Percentiles rank a stretch among this genome's conserved stretches.
These are phyloP conservation scores for Orthosia cruda DNA, from an alignment of 2,888 invertebrate genomes.

Conservation along the genomic window DNA sequence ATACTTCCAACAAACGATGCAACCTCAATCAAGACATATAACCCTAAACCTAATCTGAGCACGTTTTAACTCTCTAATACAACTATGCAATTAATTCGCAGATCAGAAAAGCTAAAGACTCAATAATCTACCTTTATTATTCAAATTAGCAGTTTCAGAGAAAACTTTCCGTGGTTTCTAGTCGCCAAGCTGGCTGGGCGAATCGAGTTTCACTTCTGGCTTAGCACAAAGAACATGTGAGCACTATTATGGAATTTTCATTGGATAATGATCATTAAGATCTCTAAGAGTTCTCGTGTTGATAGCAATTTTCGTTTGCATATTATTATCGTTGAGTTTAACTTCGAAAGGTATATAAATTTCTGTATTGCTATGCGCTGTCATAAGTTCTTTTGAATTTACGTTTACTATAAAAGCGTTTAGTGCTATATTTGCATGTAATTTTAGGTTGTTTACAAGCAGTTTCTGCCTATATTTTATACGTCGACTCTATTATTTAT, in stretches of 20 bases:
- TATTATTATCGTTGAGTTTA: not conserved
- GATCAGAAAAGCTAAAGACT: slow-evolving; percentile 49
- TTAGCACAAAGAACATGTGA: slow-evolving; percentile 17
- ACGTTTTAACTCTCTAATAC: slow-evolving; percentile 28
- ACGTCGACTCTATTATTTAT: not conserved
- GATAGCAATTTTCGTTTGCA: slow-evolving; percentile 27
- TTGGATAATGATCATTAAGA: slow-evolving; percentile 30
- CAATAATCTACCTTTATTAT: slow-evolving; percentile 55
- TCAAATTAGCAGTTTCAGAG: slow-evolving; percentile 51
- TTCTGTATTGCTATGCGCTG: not conserved
- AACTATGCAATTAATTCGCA: slow-evolving; percentile 44
- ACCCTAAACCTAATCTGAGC: slow-evolving; percentile 1
- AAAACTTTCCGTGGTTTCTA: slow-evolving; percentile 57
- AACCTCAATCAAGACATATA: not conserved
- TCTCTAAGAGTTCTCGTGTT: slow-evolving; percentile 3
- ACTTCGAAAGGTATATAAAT: slow-evolving; percentile 1
- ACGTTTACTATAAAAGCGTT: slow-evolving; percentile 8
- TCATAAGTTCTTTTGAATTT: not conserved
- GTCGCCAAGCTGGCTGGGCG: slow-evolving; percentile 54
- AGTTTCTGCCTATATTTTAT: slow-evolving; percentile 15
- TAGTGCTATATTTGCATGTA: not conserved
- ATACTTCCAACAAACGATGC: not conserved
- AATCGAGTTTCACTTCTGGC: slow-evolving; percentile 52
- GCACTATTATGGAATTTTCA: slow-evolving; percentile 29
- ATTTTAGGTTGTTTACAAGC: not conserved